Evolutionary conservation across 2,888 invertebrate genomes (phyloP).

Genomic region (Dexiosoma caninum): DNA sequence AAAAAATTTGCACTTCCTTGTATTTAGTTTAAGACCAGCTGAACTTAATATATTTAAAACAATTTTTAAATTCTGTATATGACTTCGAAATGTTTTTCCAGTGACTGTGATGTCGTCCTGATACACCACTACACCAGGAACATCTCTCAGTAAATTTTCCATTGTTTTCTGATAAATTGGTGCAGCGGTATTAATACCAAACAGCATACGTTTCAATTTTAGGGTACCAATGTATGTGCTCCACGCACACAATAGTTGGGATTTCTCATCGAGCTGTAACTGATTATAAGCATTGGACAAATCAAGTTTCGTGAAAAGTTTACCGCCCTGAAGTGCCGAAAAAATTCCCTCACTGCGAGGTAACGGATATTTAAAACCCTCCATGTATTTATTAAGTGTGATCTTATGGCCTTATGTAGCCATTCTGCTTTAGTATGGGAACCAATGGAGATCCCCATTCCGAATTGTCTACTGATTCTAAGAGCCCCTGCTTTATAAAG

Average conservation of each 20-base stretch:
- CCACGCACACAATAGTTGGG: too few species aligned
- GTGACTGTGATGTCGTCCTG: too few species aligned
- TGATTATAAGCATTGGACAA: background rate
- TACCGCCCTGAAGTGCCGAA: background rate
- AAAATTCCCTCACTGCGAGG: conserved; percentile 4
- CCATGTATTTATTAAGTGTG: conserved; percentile 26
- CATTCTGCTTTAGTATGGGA: conserved; percentile 43
- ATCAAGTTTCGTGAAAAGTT: conserved; percentile 1
- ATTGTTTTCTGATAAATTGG: conserved; percentile 49
- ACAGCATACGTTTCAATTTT: too few species aligned
- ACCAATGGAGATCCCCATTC: conserved; percentile 36
- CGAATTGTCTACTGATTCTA: conserved; percentile 50
- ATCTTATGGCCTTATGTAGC: conserved; percentile 33
- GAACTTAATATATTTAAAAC: conserved; percentile 56
- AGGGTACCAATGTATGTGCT: too few species aligned
- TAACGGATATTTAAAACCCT: conserved; percentile 33
- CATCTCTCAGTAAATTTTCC: conserved; percentile 45
- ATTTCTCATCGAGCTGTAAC: conserved; percentile 1
- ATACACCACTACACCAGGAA: conserved; percentile 26
- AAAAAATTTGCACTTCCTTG: conserved; percentile 26
- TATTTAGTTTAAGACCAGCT: conserved; percentile 37
- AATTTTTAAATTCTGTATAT: background rate
- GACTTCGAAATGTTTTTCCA: conserved; percentile 3
- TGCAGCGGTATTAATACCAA: background rate
- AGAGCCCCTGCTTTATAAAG: background rate